Evolutionary conservation across 1,140 invertebrate genomes (phyloP), one percentile per base, ranked within the genome.

Genomic region (Holcopasites calliopsidis): DNA sequence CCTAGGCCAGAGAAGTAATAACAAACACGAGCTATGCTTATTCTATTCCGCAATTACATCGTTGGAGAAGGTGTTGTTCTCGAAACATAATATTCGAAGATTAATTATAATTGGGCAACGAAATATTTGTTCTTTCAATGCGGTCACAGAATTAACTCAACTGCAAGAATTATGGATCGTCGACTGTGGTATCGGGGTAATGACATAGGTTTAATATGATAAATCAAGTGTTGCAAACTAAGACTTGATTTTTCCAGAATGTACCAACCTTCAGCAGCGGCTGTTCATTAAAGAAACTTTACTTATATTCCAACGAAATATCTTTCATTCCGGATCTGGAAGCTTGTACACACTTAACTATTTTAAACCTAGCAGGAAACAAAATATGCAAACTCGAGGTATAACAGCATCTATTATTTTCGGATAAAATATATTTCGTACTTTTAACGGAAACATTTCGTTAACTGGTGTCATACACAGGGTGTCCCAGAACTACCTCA

Each of bases 151-250:
- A 60, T 64, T 85, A 4, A 54, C 52, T 40, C 21, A 83, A 40
- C 72, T 85, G 16, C 68, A 77, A n/a, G 83, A 85, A 79, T 47
- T 85, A 38, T 85, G 83, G 83, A 70, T 85, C 2, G 79, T 83
- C 21, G 83, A 85, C 40, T 85, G 83, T 57, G 52, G 62, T 18
- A 23, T 85, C n/a, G 71, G 83, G 73, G 83, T 85, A 69, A 50
- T 47, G 57, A 40, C 18, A n/a, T 44, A 42, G 40, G 31, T n/a
- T 40, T 42, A 21, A 60, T 40, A 23, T 33, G 44, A 16, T 26
- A 21, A 21, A 31, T 62, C 7, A 61, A 35, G 0, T 57, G 7
- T 28, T 28, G 13, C 2, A 55, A 62, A 54, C n/a, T 62, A 35
- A 3, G 10, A 7, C 62, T 62, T 35, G 0, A 18, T 55, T 40